phyloP scores from a whole-genome alignment of 2,113 vertebrate species.

The Cavia porcellus region DNA sequence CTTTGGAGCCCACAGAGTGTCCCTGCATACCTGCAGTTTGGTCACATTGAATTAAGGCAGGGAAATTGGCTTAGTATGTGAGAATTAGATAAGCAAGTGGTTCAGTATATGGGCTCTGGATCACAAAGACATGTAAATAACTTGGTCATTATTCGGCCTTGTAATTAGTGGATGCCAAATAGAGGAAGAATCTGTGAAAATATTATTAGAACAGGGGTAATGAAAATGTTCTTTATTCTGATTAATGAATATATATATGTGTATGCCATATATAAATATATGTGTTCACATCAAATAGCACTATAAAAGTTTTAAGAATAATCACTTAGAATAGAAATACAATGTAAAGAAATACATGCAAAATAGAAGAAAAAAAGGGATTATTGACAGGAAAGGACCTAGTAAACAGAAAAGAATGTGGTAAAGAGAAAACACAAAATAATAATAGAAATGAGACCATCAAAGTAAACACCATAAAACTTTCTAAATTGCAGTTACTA shows the following conservation, averaged over 20 bases:
- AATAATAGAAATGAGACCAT: background rate
- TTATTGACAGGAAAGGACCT: background rate
- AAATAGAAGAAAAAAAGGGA: background rate
- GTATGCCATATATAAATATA: background rate
- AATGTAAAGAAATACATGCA: background rate
- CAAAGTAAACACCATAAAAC: background rate
- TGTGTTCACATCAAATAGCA: background rate
- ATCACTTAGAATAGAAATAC: slow-evolving; percentile 40
- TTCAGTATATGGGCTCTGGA: background rate
- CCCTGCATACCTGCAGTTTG: background rate
- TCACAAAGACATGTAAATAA: background rate
- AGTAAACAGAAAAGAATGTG: background rate
- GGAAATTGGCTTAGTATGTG: background rate
- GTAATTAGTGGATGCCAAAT: slow-evolving; percentile 46
- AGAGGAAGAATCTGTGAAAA: slow-evolving; percentile 34
- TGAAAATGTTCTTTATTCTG: slow-evolving; percentile 50
- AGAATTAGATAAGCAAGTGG: background rate
- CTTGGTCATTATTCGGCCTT: background rate
- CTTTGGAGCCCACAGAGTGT: background rate
- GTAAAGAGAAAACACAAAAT: slow-evolving; percentile 43
- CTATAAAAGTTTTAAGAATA: slow-evolving; percentile 16
- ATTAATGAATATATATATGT: background rate
- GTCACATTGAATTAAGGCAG: background rate
- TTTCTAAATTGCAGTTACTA: background rate
- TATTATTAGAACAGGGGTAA: background rate